Base-by-base conservation (phyloP, 2,888 invertebrate species). In the Lepetodrilus schrolli region DNA sequence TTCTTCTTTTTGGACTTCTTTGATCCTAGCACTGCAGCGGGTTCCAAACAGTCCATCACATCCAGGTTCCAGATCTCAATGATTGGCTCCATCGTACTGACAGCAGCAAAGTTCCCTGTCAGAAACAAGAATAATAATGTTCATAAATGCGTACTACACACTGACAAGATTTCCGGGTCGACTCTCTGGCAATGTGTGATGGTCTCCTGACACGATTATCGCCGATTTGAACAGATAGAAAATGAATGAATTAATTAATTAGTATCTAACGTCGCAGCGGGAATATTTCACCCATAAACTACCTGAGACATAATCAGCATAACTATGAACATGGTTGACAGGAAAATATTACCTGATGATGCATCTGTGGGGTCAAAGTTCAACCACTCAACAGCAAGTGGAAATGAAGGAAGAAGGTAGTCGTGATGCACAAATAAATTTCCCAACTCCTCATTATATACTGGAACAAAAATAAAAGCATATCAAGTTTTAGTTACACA, bases 21-120 rank as follows among this genome's bases (percentile, higher is more conserved):
- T 78, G 93, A 95, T 10, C 87, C 88, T 30, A 99, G 92, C 82
- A 93, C 94, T 88, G 95, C 95, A 0, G 95, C 94, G 0, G 99
- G 97, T 87, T 97, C 96, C 48, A 98, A 92, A 74, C 95, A 94
- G 88, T 98, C 96, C 80, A 98, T 94, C 74, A 99, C 93, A 91
- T 99, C 98, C 50, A 99, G 91, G 91, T 99, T 98, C 98, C 98
- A 99, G n/a, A 99, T 94, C 84, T 96, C 95, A 73, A 99, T 97
- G 49, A 95, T 93, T 0, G 97, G 95, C 78, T 95, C 94, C 96
- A 99, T 97, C 38, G 94, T 94, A 10, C 97, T 98, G 74, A 98
- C 93, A 0, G 98, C 98, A 83, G 97, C 95, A 83, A 96, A 93
- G 90, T 97, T 98, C 20, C 95, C 95, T 93, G 81, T 10, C 77